A percentile compares a stretch with the other conserved stretches of the same genome.
These are phyloP conservation scores for Athene noctua DNA, from an alignment of 2,113 vertebrate species.

Conservation along the genomic window DNA sequence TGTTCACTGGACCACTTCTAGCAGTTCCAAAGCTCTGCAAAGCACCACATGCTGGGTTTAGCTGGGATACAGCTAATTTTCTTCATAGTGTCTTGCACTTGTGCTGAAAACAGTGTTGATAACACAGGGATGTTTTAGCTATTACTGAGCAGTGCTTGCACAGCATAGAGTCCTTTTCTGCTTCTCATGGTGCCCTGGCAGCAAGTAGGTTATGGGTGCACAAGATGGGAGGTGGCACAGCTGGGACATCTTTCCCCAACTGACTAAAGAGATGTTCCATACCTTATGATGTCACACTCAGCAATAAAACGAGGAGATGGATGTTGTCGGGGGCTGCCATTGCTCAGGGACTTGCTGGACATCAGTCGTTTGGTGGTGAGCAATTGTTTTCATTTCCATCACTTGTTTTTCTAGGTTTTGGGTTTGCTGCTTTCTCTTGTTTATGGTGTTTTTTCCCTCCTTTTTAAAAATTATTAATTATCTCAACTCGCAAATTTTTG, in stretches of 20 bases:
- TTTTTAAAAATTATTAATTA: neutral
- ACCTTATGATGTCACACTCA: neutral
- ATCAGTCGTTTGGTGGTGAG: too few species aligned
- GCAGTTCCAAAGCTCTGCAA: neutral
- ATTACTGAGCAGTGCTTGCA: too few species aligned
- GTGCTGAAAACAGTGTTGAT: neutral
- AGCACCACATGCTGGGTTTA: neutral
- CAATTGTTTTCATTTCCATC: neutral
- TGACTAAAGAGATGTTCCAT: neutral
- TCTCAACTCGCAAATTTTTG: neutral
- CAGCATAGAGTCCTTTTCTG: neutral
- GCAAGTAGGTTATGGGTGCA: neutral
- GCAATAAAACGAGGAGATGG: neutral
- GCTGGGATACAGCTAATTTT: neutral
- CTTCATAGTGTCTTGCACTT: neutral
- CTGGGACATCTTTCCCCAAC: neutral
- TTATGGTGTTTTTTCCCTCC: fast-evolving
- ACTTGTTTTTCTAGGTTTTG: neutral
- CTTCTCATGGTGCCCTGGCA: neutral
- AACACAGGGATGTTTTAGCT: too few species aligned
- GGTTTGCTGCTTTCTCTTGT: neutral
- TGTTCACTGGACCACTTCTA: too few species aligned
- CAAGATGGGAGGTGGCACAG: neutral
- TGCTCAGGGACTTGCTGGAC: neutral
- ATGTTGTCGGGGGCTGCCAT: neutral